Evolutionary conservation across 2,888 invertebrate genomes (phyloP), one percentile per base, ranked within the genome.

Genomic region (Nomada ruficornis): DNA sequence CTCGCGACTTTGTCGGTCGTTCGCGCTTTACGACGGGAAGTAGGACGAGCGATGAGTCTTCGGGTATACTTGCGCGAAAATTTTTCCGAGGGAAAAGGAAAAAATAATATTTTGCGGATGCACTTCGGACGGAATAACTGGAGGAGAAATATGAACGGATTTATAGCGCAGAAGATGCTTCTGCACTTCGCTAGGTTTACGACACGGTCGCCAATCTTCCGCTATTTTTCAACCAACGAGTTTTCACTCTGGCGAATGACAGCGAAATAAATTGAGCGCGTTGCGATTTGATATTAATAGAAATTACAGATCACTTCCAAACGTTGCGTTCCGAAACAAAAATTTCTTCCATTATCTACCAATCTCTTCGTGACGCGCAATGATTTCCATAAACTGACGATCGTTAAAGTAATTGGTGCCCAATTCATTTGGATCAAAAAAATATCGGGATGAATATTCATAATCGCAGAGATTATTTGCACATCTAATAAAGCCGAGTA

Each of bases 191-290:
- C 47, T 5, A 18, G 1, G 9, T 73, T 73, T 65, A 65, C 20
- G 36, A 50, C 57, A 29, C 23, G 47, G 18, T 67, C 65, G 57
- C 73, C 55, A 57, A 64, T 73, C 64, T 64, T 73, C 55, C 72
- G 64, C 44, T 73, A 67, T 65, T 59, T 73, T 59, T 20, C 65
- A 73, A 15, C 47, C 20, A n/a, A 18, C 36, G 73, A 73, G 59
- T 57, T 73, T 73, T 59, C 67, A 23, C 57, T 73, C 57, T 36
- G 73, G 36, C 65, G 65, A 47, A 55, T 65, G 73, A 73, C 73
- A 65, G 65, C 64, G 55, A 57, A 20, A 36, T 36, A 36, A 7
- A 7, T 0, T 7, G 36, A 36, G 54, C 20, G 54, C 13, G 57
- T 47, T 69, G n/a, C 36, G 36, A 36, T 36, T 36, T 7, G 7